Base-by-base conservation (phyloP, 1,140 invertebrate genomes). In the Macrostomum lignano region DNA sequence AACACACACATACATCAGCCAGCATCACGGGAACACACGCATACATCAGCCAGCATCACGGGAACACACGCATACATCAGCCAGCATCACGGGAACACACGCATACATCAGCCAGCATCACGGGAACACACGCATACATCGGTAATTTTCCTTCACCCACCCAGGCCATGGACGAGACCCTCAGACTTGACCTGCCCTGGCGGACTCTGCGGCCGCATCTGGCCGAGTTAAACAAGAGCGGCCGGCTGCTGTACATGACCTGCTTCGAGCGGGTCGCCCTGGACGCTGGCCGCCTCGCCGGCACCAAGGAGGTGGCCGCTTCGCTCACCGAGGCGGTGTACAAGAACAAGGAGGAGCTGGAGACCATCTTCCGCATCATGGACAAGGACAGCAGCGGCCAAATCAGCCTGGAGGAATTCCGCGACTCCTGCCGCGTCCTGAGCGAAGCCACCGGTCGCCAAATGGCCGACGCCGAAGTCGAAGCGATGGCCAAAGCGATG, bases 351-450 rank as follows among this genome's bases (percentile, higher is more conserved):
- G 68, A 69, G 41, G 23, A n/a, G n/a, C n/a, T n/a, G n/a, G n/a
- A n/a, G n/a, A n/a, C n/a, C n/a, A n/a, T n/a, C n/a, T n/a, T n/a
- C 17, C 9, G 3, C 10, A 31, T 20, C 33, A 3, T 38, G 11
- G 13, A 38, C 13, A 17, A 5, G n/a, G 24, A 6, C 15, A 17
- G 5, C 37, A 5, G 1, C n/a, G 21, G n/a, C 19, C 70, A 67
- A 47, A 79, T 84, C 44, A 77, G 74, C 6, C 64, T 78, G 49
- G 71, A 77, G 42, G 78, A 84, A 54, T 79, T 84, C 52, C 65
- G 68, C 13, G 74, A 82, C 36, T 74, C 74, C 1, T 77, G 75
- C 45, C n/a, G n/a, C n/a, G n/a, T 53, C 11, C 42, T 55, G 5
- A 46, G 41, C 2, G 36, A 40, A 21, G 45, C 47, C 23, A 41